Conservation (phyloP, 1,140 invertebrate species). For the Penaeus vannamei region DNA sequence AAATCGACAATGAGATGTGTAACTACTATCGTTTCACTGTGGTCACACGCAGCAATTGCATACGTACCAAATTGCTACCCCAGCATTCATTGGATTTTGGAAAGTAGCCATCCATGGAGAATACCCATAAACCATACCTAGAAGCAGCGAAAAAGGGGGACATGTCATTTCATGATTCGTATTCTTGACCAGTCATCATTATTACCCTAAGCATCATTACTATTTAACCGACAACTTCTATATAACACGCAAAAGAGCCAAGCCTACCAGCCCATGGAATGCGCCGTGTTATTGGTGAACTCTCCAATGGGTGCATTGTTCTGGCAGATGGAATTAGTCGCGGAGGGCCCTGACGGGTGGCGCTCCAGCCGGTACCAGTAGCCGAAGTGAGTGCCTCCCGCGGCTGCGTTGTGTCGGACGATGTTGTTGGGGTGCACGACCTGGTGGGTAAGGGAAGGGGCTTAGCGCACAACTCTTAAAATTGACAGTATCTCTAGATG, state of each 20-base stretch:
- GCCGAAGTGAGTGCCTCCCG: conserved; percentile 64
- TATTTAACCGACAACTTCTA: too few relatives aligned
- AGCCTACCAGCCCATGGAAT: conserved; percentile 53
- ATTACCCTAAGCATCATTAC: too few relatives aligned
- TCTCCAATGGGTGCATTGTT: conserved; percentile 59
- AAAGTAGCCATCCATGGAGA: conserved; percentile 64
- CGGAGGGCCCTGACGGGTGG: conserved; percentile 57
- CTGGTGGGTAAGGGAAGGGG: neutral
- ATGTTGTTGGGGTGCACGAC: conserved; percentile 53
- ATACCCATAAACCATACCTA: conserved; percentile 64
- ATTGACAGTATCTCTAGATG: too few relatives aligned
- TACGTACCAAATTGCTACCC: neutral
- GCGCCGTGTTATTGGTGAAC: conserved; percentile 62
- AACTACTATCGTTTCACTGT: neutral
- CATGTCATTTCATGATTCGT: too few relatives aligned
- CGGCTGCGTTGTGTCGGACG: conserved; percentile 61
- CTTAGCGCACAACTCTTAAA: neutral
- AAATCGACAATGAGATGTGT: too few relatives aligned
- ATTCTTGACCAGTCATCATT: too few relatives aligned
- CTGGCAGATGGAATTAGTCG: conserved; percentile 51
- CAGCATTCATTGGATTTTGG: conserved; percentile 24
- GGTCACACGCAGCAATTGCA: neutral
- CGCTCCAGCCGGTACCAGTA: conserved; percentile 61
- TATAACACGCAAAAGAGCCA: too few relatives aligned
- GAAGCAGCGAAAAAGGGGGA: too few relatives aligned